Percentiles rank a stretch among this genome's conserved stretches.
Evolutionary conservation across 2,113 vertebrate species (phyloP).

Genomic region (Herpetotheres cachinnans): DNA sequence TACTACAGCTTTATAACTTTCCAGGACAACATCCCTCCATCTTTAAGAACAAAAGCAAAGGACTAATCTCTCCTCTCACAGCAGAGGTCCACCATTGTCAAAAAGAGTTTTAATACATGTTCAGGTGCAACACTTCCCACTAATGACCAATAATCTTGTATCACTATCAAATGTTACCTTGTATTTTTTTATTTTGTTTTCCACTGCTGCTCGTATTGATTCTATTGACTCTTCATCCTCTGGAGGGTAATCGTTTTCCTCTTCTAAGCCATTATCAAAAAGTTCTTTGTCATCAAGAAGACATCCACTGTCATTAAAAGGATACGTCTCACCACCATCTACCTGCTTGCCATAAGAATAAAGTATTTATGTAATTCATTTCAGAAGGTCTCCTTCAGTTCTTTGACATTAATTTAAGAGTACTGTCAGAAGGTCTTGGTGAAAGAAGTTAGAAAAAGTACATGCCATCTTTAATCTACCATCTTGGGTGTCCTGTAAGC

Average conservation of each 20-base stretch:
- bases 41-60: not conserved
- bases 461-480: not conserved
- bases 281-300: conserved; percentile 87
- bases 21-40: not conserved
- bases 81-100: not conserved
- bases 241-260: conserved; percentile 46
- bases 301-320: conserved; percentile 89
- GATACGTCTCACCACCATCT: not conserved
- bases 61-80: not conserved
- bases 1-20: not conserved
- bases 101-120: not conserved
- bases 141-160: not conserved
- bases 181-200: conserved; percentile 80
- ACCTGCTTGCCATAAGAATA: conserved; percentile 32
- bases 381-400: not conserved
- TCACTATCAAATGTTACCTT: conserved; percentile 70
- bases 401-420: not conserved
- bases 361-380: not conserved
- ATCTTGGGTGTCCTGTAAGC: not conserved
- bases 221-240: conserved; percentile 87
- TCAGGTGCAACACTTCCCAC: not conserved
- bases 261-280: conserved; percentile 83
- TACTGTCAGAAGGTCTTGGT: not conserved
- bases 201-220: conserved; percentile 83
- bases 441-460: not conserved